These are phyloP conservation scores for Temnothorax unifasciatus DNA, from an alignment of 2,888 invertebrate species.

Conservation along the genomic window DNA sequence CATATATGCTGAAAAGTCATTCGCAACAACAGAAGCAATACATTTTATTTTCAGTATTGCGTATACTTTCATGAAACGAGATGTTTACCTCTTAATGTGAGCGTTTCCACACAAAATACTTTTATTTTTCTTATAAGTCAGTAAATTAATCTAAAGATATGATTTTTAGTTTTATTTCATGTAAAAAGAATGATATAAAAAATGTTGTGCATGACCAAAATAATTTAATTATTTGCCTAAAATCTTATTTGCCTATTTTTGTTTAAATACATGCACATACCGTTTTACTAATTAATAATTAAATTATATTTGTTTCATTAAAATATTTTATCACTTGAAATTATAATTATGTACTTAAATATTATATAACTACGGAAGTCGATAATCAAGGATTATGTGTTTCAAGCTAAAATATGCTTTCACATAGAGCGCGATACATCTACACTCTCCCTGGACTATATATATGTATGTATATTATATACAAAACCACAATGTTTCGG, in stretches of 20 bases:
- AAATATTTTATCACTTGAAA: neutral
- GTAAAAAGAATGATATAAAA: neutral
- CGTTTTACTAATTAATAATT: neutral
- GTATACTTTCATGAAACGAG: neutral
- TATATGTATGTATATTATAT: neutral
- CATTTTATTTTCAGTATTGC: neutral
- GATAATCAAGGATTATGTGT: neutral
- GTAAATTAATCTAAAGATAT: neutral
- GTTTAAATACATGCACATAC: neutral
- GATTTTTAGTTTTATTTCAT: slow-evolving; percentile 10
- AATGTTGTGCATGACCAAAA: neutral
- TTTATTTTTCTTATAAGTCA: neutral
- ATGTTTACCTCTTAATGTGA: neutral
- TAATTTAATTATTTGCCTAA: neutral
- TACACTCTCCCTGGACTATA: neutral
- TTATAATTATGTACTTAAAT: neutral
- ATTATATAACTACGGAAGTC: neutral
- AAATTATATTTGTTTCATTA: neutral
- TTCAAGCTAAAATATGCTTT: neutral
- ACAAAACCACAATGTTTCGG: neutral
- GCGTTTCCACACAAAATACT: neutral
- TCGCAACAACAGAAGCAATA: slow-evolving; percentile 22
- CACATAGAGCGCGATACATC: neutral
- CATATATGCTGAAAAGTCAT: neutral
- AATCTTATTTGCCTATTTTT: neutral